Percentiles rank a stretch among this genome's conserved stretches.
Conservation (phyloP, 2,888 invertebrate species). For the Entomobrya proxima region DNA sequence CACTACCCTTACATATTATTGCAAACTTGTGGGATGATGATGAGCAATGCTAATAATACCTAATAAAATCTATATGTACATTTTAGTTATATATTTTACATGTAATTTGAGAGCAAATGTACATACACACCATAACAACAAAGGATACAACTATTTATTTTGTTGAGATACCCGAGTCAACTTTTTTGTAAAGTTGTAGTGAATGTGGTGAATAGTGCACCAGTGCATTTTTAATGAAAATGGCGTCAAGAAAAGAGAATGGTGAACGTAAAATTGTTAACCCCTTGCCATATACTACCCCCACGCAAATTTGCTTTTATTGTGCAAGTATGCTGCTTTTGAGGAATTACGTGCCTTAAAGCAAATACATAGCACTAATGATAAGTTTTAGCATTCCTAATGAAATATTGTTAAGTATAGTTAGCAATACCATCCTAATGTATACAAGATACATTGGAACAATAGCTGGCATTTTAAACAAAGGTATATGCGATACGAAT, state of each 20-base stretch:
- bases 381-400: not conserved
- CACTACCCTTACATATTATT: not conserved
- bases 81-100: not conserved
- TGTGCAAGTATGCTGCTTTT: too few species aligned
- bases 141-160: not conserved
- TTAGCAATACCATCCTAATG: not conserved
- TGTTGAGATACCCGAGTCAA: not conserved
- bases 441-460: too few species aligned
- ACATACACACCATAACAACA: not conserved
- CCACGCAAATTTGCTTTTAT: slow-evolving; percentile 21
- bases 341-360: too few species aligned
- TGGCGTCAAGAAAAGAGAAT: slow-evolving; percentile 25
- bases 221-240: not conserved
- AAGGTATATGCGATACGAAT: not conserved
- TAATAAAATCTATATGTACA: slow-evolving; percentile 16
- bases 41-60: slow-evolving; percentile 5
- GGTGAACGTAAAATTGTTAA: slow-evolving; percentile 35
- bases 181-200: not conserved
- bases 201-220: not conserved
- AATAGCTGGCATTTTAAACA: not conserved
- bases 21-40: too few species aligned
- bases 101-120: not conserved
- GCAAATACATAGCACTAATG: not conserved
- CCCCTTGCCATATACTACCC: slow-evolving; percentile 32
- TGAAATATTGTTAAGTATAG: slow-evolving; percentile 13